Evolutionary conservation across 2,888 invertebrate genomes (phyloP), one percentile per base, ranked within the genome.

Genomic region (Drosophila quinaria): DNA sequence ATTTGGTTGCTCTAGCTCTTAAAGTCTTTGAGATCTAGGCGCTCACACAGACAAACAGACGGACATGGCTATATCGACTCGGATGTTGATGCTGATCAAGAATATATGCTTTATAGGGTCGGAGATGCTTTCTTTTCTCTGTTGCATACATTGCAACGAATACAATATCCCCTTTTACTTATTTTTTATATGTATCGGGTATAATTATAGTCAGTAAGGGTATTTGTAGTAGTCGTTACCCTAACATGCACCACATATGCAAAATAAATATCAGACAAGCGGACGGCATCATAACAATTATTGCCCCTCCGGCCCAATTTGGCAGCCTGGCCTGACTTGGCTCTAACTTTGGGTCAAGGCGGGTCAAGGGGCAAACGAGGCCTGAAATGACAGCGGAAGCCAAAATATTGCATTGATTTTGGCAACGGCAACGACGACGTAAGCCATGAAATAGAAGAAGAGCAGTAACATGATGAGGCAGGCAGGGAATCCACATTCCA

Each of bases 261-360:
- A 89, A 85, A 89, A 79, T 85, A 85, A 89, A 89, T 84, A 84
- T 73, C 66, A 84, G 84, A 74, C 87, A 76, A 81, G 74, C 81
- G 87, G 84, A 81, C 70, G 87, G 87, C 87, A 89, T 81, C 78
- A 89, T 89, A 84, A 87, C 84, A 85, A 85, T 85, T 85, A 85
- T 85, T 85, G 81, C 89, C 66, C 79, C 77, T 76, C 67, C 79
- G 79, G 66, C 79, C 79, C 81, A 59, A 84, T 89, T 89, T 84
- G 67, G 69, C 72, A 72, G 70, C 62, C 47, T 5, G 35, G 15
- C 58, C 17, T 4, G 19, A 19, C 33, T 11, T 19, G 44, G 56
- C 19, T 42, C 22, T 33, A n/a, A 15, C 13, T 56, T n/a, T 42
- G 44, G 10, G 31, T 56, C 44, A 46, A 35, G 35, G 22, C 6